Base-by-base conservation (phyloP, 2,797 vertebrate species). In the Clamator glandarius region DNA sequence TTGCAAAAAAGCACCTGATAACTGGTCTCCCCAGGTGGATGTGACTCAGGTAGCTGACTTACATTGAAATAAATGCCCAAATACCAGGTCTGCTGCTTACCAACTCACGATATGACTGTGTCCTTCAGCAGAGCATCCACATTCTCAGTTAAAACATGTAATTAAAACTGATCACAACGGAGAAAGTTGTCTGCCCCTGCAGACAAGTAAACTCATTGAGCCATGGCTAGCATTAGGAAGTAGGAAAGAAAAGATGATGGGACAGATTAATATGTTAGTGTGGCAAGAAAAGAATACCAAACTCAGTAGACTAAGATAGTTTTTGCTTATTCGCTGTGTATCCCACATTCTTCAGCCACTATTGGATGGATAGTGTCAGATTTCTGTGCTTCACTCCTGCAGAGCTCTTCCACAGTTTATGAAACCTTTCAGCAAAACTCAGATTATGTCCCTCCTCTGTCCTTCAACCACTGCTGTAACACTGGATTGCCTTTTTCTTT, bases 141-240 rank as follows among this genome's bases (percentile, higher is more conserved):
- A 17, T 21, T 28, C 70, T 93, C 70, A 68, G 2, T 58, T 84
- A 89, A 87, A 95, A 77, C 11, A 31, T 17, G 4, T 21, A 42
- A 86, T 93, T 93, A 84, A 86, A 90, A 57, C 42, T 59, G 29
- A 7, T 72, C 82, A 90, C 57, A 83, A 82, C 85, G 87, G 70
- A 62, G 77, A 84, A 89, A 90, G 72, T n/a, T n/a, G n/a, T n/a
- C n/a, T n/a, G 67, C 17, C 46, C 29, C n/a, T 64, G 25, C 74
- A 46, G 42, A 84, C 28, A 66, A n/a, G 51, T 48, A 70, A 74
- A 77, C 31, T 92, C 41, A 54, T 12, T 89, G 86, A 90, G 57
- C 74, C 6, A 1, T 69, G 69, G 35, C 48, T 89, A 77, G 35
- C 39, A 21, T n/a, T 80, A 73, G 35, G 25, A 89, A 42, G 44